Conservation (phyloP, 2,113 vertebrate species). For the Saccopteryx bilineata region DNA sequence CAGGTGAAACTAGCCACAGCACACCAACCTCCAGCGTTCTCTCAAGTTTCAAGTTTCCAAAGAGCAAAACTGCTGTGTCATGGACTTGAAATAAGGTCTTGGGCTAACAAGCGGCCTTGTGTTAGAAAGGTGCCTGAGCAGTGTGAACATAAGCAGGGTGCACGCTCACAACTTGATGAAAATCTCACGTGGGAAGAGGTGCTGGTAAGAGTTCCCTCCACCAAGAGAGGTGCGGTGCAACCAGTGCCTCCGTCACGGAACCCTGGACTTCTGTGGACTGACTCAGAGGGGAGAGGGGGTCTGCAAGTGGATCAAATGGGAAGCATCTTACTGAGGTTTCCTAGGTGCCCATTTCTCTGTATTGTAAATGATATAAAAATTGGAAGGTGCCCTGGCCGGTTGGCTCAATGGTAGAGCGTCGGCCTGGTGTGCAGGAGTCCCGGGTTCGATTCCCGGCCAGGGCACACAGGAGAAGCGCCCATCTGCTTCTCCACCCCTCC, state of each 20-base stretch:
- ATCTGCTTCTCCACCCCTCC: too few relatives aligned
- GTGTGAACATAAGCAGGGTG: not conserved
- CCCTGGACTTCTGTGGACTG: not conserved
- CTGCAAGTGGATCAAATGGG: not conserved
- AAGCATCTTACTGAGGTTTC: not conserved
- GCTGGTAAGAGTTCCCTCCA: not conserved
- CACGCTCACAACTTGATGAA: not conserved
- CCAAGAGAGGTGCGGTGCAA: not conserved
- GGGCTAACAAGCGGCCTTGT: not conserved
- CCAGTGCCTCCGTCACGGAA: not conserved
- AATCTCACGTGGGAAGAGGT: not conserved
- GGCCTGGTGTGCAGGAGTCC: too few relatives aligned
- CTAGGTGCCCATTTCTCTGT: not conserved
- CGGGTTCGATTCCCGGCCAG: too few relatives aligned
- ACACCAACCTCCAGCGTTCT: not conserved
- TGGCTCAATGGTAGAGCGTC: too few relatives aligned
- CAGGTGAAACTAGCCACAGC: not conserved
- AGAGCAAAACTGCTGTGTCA: not conserved
- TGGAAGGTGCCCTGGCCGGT: not conserved
- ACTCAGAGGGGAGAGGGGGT: not conserved
- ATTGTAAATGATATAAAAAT: not conserved
- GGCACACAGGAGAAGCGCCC: too few relatives aligned
- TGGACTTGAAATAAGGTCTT: not conserved
- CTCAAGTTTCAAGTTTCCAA: not conserved
- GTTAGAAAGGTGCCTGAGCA: not conserved